Base-by-base conservation (phyloP, 1,140 invertebrate genomes). In the Hycleus phaleratus region DNA sequence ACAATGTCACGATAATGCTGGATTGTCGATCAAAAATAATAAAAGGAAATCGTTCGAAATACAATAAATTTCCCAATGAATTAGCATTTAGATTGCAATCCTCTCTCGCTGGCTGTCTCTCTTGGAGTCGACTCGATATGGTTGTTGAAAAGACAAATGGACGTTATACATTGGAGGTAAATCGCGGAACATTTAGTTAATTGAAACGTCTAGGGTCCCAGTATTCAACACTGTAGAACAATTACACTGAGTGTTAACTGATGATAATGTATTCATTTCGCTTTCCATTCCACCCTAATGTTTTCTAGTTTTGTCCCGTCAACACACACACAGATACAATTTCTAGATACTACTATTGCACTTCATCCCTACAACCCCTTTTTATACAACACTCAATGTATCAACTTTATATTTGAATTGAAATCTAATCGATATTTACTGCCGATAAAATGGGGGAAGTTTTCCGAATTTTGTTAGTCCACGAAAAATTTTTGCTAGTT, bases 231-330 rank as follows among this genome's bases (percentile, higher is more conserved):
- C 32, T 32, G 59, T 62, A 58, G 68, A 61, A 69, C 69, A 71
- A 71, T 71, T 71, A 71, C 64, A 65, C 64, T 68, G 69, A 71
- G 69, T 71, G 69, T 71, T 71, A 71, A 71, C 65, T 66, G 65
- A 66, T 65, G 68, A 70, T 70, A 69, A 70, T 70, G 66, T 67
- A 70, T 70, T 70, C 68, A 66, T 70, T 70, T 63, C 57, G 56
- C 61, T 32, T 32, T 32, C 32, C 18, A 9, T 42, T 44, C 47
- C 9, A 6, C 10, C 24, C 9, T 47, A 12, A 4, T 7, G 11
- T 47, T 10, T 6, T 24, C 46, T 46, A 39, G 24, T 38, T 32
- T 4, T 32, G 32, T 32, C 32, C 32, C 32, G 32, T 32, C 32
- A 18, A 18, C 18, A 18, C 18, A 18, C 18, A 18, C 18, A 18